Percentiles rank a stretch among this genome's conserved stretches.
Conservation (phyloP, 2,797 vertebrate species). For the Poeciliopsis turneri region DNA sequence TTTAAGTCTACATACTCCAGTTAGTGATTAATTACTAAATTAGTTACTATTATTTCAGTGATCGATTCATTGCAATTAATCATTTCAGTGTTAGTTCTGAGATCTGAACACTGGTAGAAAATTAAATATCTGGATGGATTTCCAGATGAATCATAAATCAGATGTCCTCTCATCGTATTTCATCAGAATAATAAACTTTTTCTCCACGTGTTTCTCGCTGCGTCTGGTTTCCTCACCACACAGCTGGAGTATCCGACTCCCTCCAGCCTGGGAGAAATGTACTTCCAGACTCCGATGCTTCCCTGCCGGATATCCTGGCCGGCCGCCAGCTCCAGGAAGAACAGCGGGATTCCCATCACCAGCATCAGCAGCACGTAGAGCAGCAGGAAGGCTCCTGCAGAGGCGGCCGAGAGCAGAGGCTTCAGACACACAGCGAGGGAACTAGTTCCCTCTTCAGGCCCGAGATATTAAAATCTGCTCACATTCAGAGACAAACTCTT, state of each 20-base stretch:
- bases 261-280: constrained; percentile 83
- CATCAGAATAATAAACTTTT: background rate
- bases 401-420: background rate
- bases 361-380: constrained; percentile 84
- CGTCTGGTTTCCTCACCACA: constrained; percentile 72
- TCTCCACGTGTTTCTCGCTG: background rate
- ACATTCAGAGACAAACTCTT: no score
- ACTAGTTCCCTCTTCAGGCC: background rate
- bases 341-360: constrained; percentile 84
- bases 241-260: constrained; percentile 90
- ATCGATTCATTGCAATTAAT: no score
- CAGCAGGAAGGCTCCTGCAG: constrained; percentile 84
- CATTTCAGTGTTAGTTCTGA: no score
- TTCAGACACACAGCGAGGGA: background rate
- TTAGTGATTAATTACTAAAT: no score
- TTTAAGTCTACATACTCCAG: no score
- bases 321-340: constrained; percentile 89
- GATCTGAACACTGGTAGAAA: no score
- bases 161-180: background rate
- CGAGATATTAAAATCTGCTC: no score
- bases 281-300: constrained; percentile 89
- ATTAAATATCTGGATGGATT: no score
- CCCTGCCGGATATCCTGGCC: constrained; percentile 88
- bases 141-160: no score
- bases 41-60: no score